Conservation (phyloP, 2,797 vertebrate species). For the Neostethus bicornis region DNA sequence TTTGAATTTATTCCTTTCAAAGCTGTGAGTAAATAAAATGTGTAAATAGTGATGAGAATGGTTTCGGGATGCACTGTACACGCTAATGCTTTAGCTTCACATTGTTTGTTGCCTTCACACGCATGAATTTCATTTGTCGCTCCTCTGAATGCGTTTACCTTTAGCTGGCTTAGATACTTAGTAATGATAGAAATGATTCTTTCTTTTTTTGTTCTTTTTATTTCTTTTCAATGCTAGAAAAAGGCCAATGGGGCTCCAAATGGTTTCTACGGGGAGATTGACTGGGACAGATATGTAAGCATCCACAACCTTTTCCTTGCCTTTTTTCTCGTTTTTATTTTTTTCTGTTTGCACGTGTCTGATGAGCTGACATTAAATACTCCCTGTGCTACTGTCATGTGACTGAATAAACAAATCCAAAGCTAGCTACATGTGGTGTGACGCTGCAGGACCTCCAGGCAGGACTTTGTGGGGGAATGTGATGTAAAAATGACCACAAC, state of each 20-base stretch:
- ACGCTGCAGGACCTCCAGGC: conserved; percentile 46
- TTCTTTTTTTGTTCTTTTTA: no score
- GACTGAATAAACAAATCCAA: conserved; percentile 22
- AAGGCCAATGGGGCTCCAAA: conserved; percentile 95
- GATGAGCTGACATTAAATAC: conserved; percentile 5
- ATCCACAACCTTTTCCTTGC: neutral
- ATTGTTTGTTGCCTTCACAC: neutral
- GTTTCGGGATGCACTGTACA: no score
- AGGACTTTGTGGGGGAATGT: conserved; percentile 7
- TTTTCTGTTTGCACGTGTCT: conserved; percentile 8
- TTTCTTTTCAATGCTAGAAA: conserved; percentile 81
- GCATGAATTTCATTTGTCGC: neutral
- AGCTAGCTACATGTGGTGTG: conserved; percentile 31
- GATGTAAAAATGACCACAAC: conserved; percentile 15
- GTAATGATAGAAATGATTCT: conserved; percentile 13
- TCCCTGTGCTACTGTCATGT: conserved; percentile 10
- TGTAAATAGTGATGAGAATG: no score
- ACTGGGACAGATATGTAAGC: conserved; percentile 99
- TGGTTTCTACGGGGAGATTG: conserved; percentile 97
- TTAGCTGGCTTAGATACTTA: neutral
- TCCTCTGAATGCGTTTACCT: neutral
- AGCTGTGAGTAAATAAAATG: no score
- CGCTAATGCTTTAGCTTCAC: no score
- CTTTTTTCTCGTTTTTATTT: neutral
- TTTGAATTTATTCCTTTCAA: no score